A percentile compares a stretch with the other conserved stretches of the same genome.
Conservation (phyloP, 2,113 vertebrate genomes). For the Pyxicephalus adspersus region DNA sequence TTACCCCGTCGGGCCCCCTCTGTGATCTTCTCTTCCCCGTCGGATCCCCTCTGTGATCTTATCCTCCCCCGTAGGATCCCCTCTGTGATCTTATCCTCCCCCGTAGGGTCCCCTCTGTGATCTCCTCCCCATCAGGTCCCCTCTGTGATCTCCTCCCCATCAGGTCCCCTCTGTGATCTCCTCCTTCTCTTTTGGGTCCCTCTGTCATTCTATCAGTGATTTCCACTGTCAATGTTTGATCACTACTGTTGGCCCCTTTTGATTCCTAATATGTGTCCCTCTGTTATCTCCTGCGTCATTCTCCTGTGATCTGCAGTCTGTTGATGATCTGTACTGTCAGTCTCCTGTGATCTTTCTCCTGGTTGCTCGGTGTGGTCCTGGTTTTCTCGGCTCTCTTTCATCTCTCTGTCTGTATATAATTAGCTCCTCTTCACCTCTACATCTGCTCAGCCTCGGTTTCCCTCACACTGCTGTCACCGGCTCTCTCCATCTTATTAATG, state of each 20-base stretch:
- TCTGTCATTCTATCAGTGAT: too few species aligned
- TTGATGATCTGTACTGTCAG: not conserved
- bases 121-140: not conserved
- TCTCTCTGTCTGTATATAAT: conserved; percentile 43
- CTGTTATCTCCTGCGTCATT: not conserved
- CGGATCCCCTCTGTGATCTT: not conserved
- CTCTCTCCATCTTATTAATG: conserved; percentile 52
- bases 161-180: not conserved
- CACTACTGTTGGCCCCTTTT: not conserved
- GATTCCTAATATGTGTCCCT: not conserved
- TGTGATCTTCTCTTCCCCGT: not conserved
- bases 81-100: not conserved
- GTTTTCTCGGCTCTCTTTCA: conserved; percentile 25
- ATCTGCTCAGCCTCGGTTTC: conserved; percentile 43
- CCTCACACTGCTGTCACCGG: conserved; percentile 43
- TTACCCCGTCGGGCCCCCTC: too few species aligned
- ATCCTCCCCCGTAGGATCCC: too few species aligned
- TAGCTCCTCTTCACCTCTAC: conserved; percentile 49
- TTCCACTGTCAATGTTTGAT: not conserved
- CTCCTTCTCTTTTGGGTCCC: not conserved
- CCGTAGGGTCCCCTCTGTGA: not conserved
- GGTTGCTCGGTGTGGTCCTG: not conserved
- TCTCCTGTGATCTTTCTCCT: conserved; percentile 19
- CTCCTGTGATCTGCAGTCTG: not conserved
- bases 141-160: not conserved